Base-by-base conservation (phyloP, 1,140 invertebrate species). In the Bombus consobrinus region DNA sequence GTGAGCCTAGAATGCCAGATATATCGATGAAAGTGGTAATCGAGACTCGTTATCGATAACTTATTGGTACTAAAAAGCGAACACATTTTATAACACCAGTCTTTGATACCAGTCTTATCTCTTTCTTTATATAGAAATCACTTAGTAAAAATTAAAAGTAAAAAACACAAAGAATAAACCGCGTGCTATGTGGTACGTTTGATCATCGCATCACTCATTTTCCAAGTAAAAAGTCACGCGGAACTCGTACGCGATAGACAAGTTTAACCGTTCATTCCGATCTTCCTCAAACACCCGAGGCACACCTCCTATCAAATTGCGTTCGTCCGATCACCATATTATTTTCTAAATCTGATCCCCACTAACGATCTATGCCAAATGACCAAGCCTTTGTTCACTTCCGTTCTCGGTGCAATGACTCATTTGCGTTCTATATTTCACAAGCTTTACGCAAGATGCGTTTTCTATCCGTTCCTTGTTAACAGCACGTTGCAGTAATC, bases 371-470 rank as follows among this genome's bases (percentile, higher is more conserved):
- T 39, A 25, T 64, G 76, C 53, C 47, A 72, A 84, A 69, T 12
- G 47, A 28, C 34, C 75, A 18, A 68, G 43, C 62, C 59, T 69
- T 69, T 32, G 66, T 78, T 32, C 53, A 41, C 10, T 73, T 80
- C 77, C 76, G 68, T 85, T 83, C 32, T 62, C 32, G 22, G 41
- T 39, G 32, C 53, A 72, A 72, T 80, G 83, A 85, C 68, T 85
- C 83, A 85, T 72, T 85, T 72, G 32, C 53, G 75, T 64, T 64
- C 76, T 85, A 80, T 64, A 69, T 80, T 71, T 62, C 53, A 15
- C n/a, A 5, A 39, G n/a, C 39, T 47, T 28, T 69, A 74, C 69
- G 34, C 64, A 57, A 25, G n/a, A 32, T 64, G 74, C 64, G 73
- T 68, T 69, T 69, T 41, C 47, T 22, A 71, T 13, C 25, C 25